phyloP scores from a whole-genome alignment of 2,888 invertebrate genomes.

The Polymixis flavicincta region DNA sequence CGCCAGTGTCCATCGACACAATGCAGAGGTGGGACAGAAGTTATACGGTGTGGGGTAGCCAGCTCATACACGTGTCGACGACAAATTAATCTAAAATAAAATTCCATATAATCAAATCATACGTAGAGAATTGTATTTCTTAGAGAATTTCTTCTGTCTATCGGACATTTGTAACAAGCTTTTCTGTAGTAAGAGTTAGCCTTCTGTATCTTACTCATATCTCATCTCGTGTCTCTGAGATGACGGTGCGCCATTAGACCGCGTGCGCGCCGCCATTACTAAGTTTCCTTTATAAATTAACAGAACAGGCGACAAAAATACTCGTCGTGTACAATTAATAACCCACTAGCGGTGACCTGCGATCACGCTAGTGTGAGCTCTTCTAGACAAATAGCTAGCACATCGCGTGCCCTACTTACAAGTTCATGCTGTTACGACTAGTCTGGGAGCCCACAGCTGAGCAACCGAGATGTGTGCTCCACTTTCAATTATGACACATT shows the following conservation, averaged over 20 bases:
- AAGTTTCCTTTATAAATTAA: constrained; percentile 47
- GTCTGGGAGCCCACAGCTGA: not conserved
- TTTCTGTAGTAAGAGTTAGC: not conserved
- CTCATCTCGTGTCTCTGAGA: constrained; percentile 51
- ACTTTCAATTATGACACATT: constrained; percentile 12
- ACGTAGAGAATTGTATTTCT: not conserved
- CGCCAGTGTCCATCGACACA: not conserved
- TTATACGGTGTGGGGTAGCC: not conserved
- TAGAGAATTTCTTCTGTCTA: not conserved
- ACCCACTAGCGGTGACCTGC: not conserved
- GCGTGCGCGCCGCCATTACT: constrained; percentile 48
- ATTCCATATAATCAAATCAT: not conserved
- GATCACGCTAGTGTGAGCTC: not conserved
- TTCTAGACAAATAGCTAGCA: constrained; percentile 15
- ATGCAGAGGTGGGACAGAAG: not conserved
- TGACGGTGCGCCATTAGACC: constrained; percentile 61
- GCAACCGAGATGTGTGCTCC: constrained; percentile 9
- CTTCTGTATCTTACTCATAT: not conserved
- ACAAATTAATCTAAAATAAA: not conserved
- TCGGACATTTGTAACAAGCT: not conserved
- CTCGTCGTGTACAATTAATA: constrained; percentile 23
- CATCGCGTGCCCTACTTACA: not conserved
- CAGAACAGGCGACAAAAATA: constrained; percentile 64
- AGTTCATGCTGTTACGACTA: not conserved
- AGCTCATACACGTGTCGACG: not conserved